phyloP scores from a whole-genome alignment of 1,140 invertebrate species.

The Formica selysi region DNA sequence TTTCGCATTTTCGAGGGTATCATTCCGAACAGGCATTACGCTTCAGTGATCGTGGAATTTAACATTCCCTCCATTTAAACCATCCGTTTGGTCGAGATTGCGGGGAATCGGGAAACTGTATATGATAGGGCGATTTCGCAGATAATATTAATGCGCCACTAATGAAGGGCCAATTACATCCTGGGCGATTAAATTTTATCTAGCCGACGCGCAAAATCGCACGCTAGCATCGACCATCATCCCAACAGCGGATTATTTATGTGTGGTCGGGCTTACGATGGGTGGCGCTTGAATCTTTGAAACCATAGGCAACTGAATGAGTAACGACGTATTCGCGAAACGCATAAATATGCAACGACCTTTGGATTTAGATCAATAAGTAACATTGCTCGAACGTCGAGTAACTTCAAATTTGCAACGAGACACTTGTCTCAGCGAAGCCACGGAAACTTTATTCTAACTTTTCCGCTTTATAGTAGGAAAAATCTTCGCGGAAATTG shows the following conservation, averaged over 20 bases:
- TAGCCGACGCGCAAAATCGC: not conserved
- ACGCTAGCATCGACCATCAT: not conserved
- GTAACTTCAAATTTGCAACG: constrained; percentile 1
- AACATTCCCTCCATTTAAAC: not conserved
- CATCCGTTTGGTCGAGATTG: constrained; percentile 9
- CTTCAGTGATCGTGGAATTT: constrained; percentile 32
- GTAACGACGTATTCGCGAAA: not conserved
- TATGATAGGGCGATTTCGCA: constrained; percentile 2
- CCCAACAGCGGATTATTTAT: constrained; percentile 23
- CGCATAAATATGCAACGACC: constrained; percentile 20
- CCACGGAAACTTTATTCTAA: not conserved
- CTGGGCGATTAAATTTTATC: constrained; percentile 23
- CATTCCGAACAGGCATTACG: constrained; percentile 20
- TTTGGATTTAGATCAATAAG: constrained; percentile 23
- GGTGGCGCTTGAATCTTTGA: not conserved
- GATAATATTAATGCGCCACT: constrained; percentile 28
- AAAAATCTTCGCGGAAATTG: constrained; percentile 7
- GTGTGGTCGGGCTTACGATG: not conserved
- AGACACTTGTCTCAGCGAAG: not conserved
- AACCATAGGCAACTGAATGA: not conserved
- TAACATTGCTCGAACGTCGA: not conserved
- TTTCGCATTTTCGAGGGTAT: not conserved
- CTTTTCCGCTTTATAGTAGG: not conserved
- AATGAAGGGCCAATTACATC: constrained; percentile 53
- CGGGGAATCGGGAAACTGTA: constrained; percentile 1